Evolutionary conservation across 1,140 invertebrate genomes (phyloP).

Genomic region (Ylistrum balloti): DNA sequence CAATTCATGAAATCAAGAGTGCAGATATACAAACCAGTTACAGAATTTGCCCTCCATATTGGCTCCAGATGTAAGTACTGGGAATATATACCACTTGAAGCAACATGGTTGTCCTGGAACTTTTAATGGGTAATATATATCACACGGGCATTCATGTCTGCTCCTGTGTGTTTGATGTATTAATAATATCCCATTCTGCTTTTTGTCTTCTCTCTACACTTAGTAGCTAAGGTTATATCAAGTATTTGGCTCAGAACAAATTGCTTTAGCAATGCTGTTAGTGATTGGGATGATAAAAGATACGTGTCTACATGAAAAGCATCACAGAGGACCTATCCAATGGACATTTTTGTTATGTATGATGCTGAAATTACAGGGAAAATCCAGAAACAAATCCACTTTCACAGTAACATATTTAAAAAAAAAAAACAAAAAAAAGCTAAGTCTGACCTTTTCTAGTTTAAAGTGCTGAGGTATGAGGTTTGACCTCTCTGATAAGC

Average conservation of each 20-base stretch:
- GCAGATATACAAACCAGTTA: not conserved
- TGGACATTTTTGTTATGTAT: too few species aligned
- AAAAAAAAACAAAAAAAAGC: too few species aligned
- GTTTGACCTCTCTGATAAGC: too few species aligned
- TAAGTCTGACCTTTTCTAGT: too few species aligned
- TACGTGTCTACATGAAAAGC: too few species aligned
- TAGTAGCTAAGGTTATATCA: not conserved
- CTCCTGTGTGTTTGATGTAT: not conserved
- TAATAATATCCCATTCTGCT: not conserved
- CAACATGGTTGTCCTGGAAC: conserved; percentile 13
- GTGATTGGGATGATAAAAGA: too few species aligned
- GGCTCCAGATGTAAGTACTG: not conserved
- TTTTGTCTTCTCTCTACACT: not conserved
- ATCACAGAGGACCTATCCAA: too few species aligned
- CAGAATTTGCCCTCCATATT: not conserved
- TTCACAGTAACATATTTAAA: too few species aligned
- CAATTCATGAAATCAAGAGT: not conserved
- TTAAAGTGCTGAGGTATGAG: too few species aligned
- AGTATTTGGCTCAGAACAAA: not conserved
- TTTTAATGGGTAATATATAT: not conserved
- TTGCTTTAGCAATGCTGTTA: too few species aligned
- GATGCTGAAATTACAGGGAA: too few species aligned
- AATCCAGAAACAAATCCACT: too few species aligned
- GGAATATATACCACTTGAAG: not conserved
- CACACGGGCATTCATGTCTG: not conserved